These are phyloP conservation scores for Brachyhypopomus occidentalis DNA, from an alignment of 2,113 vertebrate species.

Conservation along the genomic window DNA sequence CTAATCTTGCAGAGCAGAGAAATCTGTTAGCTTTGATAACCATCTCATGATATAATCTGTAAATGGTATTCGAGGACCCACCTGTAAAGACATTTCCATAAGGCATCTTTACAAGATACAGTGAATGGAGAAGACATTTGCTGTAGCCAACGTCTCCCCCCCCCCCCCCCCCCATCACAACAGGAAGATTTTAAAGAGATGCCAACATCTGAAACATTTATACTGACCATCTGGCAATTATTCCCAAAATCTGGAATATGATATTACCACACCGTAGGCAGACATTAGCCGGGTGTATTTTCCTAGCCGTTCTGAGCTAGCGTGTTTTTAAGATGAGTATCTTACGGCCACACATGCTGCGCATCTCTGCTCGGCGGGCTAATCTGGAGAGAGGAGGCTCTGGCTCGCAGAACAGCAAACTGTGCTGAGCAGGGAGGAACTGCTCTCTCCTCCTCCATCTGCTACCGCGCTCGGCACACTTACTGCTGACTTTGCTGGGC, in stretches of 20 bases:
- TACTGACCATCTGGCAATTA: background rate
- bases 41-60: constrained; percentile 9
- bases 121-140: too few species aligned
- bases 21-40: constrained; percentile 22
- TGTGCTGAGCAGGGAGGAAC: constrained; percentile 50
- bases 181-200: too few species aligned
- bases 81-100: constrained; percentile 6
- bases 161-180: too few species aligned
- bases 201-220: background rate
- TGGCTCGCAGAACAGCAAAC: constrained; percentile 49
- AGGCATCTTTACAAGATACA: background rate
- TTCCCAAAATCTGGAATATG: background rate
- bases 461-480: constrained; percentile 56
- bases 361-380: constrained; percentile 23
- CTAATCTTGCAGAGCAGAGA: constrained; percentile 14
- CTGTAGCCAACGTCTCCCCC: too few species aligned
- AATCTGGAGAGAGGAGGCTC: constrained; percentile 40
- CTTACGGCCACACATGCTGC: constrained; percentile 47
- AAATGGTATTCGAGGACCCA: background rate
- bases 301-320: constrained; percentile 24
- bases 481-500: constrained; percentile 70
- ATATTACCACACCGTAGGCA: background rate
- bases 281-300: constrained; percentile 14
- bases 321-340: constrained; percentile 59
- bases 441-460: constrained; percentile 68